Evolutionary conservation across 2,113 vertebrate genomes (phyloP), one percentile per base, ranked within the genome.

Genomic region (Uria aalge): DNA sequence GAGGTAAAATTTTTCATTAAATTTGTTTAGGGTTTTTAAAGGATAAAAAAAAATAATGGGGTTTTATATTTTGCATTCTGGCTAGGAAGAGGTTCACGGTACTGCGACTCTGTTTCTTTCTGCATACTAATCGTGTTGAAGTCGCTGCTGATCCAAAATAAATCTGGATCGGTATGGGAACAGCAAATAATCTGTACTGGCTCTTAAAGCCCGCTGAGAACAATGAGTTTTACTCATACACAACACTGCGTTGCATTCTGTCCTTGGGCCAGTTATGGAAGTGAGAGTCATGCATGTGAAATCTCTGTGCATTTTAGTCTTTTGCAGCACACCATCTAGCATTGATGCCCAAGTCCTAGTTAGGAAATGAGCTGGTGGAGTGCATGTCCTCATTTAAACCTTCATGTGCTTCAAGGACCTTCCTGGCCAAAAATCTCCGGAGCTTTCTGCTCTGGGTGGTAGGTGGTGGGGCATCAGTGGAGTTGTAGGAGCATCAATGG

Each of bases 121-220:
- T 47, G 41, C 15, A 22, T 91, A 38, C 80, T 93, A 92, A 89
- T 96, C 47, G 5, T 56, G 79, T 85, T 97, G 96, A 89, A 92
- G 94, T 96, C 4, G 0, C 79, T 83, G 75, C 91, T 97, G 91
- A 97, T 97, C 88, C 91, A 94, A 92, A 96, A 95, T 89, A 94
- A 97, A 96, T 93, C 96, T 94, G 83, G 62, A 85, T 78, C 38
- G 75, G 95, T 96, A 96, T 97, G 93, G 92, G 79, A 96, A 78
- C 93, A 97, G 95, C 76, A 86, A 92, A 76, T 96, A 98, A 91
- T 96, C 96, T 81, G 34, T 94, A 82, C 73, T 77, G 60, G 67
- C 96, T 95, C 80, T 96, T 89, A 96, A 97, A 92, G 48, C 66
- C 76, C 71, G 10, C 64, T 40, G 68, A 92, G 95, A 98, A 97